Percentiles rank a stretch among this genome's conserved stretches.
These are phyloP conservation scores for Porites australiensis DNA, from an alignment of 64 coral and sea anemone species.

Conservation along the genomic window DNA sequence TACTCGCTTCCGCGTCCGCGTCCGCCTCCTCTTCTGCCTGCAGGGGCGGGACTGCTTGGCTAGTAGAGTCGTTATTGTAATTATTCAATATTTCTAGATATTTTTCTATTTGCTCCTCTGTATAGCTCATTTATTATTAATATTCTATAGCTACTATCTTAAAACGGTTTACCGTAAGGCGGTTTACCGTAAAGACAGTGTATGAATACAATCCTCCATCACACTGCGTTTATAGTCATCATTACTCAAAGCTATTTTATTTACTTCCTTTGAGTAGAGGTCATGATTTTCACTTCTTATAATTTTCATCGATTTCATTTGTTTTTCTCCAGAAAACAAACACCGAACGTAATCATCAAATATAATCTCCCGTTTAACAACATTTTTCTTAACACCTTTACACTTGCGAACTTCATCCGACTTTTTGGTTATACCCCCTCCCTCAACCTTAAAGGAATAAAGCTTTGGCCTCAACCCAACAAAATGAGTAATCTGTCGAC, in stretches of 20 bases:
- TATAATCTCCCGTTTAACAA: background rate
- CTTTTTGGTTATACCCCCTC: no score
- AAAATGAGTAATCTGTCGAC: background rate
- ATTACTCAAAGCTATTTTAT: conserved; percentile 1
- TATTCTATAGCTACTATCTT: no score
- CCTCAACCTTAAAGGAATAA: background rate
- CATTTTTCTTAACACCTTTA: background rate
- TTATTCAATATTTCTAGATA: no score
- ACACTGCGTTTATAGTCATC: background rate
- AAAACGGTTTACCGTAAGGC: no score
- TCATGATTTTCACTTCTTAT: background rate
- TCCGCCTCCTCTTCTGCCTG: no score
- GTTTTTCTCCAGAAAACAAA: background rate
- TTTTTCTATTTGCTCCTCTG: no score
- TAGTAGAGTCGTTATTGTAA: no score
- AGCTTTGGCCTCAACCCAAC: background rate
- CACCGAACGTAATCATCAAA: background rate
- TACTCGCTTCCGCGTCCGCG: no score
- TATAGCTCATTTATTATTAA: no score
- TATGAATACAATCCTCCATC: background rate
- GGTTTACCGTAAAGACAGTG: no score
- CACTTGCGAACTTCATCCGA: background rate
- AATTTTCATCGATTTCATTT: background rate
- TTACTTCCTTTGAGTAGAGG: background rate
- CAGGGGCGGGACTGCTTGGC: no score